Percentiles rank a stretch among this genome's conserved stretches.
phyloP scores from a whole-genome alignment of 2,888 invertebrate genomes.

The Apantesis nais region DNA sequence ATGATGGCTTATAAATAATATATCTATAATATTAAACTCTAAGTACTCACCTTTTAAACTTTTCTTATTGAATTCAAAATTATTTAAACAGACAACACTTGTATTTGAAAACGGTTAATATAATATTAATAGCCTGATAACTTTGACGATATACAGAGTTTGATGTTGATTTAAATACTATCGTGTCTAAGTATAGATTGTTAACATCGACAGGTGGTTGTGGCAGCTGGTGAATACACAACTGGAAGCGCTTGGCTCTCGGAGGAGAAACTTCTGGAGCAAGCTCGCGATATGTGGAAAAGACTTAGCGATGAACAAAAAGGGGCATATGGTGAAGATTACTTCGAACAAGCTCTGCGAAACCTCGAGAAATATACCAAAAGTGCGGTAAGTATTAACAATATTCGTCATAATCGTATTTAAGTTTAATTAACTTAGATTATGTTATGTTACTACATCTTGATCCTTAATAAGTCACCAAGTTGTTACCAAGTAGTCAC shows the following conservation, averaged over 20 bases:
- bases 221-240: slow-evolving; percentile 94
- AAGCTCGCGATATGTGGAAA: slow-evolving; percentile 94
- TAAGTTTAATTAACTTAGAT: too few relatives aligned
- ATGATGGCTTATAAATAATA: too few relatives aligned
- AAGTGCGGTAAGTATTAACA: slow-evolving; percentile 83
- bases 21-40: too few relatives aligned
- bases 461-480: too few relatives aligned
- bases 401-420: background rate
- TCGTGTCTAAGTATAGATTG: background rate
- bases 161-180: slow-evolving; percentile 3
- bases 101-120: background rate
- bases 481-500: too few relatives aligned
- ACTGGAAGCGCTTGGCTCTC: slow-evolving; percentile 92
- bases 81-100: background rate
- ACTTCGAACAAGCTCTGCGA: slow-evolving; percentile 92
- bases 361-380: slow-evolving; percentile 92
- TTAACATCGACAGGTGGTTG: slow-evolving; percentile 83
- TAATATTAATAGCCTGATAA: background rate
- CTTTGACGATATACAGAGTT: background rate
- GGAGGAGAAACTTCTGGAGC: slow-evolving; percentile 88
- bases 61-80: too few relatives aligned
- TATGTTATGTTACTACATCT: too few relatives aligned
- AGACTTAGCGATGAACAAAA: slow-evolving; percentile 91
- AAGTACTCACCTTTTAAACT: too few relatives aligned
- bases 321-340: slow-evolving; percentile 92